Evolutionary conservation across 1,140 invertebrate genomes (phyloP).

Genomic region (Drosophila carrolli): DNA sequence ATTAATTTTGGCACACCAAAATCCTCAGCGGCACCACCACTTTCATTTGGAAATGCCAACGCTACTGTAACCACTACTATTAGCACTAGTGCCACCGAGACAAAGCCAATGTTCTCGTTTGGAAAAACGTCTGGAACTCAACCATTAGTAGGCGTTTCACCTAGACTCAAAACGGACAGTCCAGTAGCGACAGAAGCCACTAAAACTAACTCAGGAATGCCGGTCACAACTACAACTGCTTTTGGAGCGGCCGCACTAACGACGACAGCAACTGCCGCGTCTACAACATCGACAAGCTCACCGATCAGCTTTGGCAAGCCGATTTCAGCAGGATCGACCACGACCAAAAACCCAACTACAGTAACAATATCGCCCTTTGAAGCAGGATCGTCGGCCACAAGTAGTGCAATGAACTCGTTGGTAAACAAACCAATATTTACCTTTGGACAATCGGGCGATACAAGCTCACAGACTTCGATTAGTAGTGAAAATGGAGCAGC

Average conservation of each 20-base stretch:
- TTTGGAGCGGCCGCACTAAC: constrained; percentile 14
- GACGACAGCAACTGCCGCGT: not conserved
- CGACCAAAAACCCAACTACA: not conserved
- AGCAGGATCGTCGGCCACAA: not conserved
- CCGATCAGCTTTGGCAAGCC: constrained; percentile 20
- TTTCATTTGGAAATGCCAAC: constrained; percentile 7
- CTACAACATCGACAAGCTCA: not conserved
- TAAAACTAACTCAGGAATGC: constrained; percentile 22
- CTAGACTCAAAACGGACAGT: constrained; percentile 41
- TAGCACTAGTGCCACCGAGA: constrained; percentile 3
- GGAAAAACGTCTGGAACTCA: constrained; percentile 6
- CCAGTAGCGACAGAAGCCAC: not conserved
- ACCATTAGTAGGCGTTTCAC: constrained; percentile 12
- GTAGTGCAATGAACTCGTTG: not conserved
- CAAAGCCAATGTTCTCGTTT: constrained; percentile 21
- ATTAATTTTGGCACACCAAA: constrained; percentile 19
- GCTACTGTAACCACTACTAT: not conserved
- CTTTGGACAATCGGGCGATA: constrained; percentile 31
- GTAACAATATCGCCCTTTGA: constrained; percentile 28
- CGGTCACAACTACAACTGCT: constrained; percentile 20
- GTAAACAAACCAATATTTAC: constrained; percentile 11
- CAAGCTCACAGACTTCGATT: not conserved
- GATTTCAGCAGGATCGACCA: not conserved
- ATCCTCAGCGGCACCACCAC: constrained; percentile 3
- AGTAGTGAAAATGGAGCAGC: not conserved